Evolutionary conservation across 2,888 invertebrate genomes (phyloP), one percentile per base, ranked within the genome.

Genomic region (Acanthoscelides obtectus): DNA sequence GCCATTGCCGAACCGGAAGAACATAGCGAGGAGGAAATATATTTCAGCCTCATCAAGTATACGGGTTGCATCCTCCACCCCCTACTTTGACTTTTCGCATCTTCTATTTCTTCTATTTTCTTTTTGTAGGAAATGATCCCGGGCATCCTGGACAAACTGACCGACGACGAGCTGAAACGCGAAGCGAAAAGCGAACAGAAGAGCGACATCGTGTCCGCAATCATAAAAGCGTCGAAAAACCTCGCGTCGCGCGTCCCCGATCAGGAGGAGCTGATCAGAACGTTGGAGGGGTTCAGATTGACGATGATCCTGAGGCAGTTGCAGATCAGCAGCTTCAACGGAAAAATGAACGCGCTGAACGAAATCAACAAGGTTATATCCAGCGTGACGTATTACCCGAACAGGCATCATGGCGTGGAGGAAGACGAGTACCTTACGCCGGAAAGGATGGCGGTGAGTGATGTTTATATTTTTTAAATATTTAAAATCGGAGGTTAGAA

Each of bases 341-440:
- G 98, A 64, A 98, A 98, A 89, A 99, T 99, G 98, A 98, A 98
- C 82, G 98, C 98, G 22, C 88, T 99, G 76, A 98, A 98, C 86
- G 98, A 99, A 89, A 96, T 99, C 72, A 98, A 98, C 87, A 98
- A 98, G 88, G 94, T 98, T 69, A 94, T 96, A 77, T 93, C 94
- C 73, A 93, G 94, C 80, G 96, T 97, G 73, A 92, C 94, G 72
- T 96, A 95, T 84, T 96, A 95, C 86, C 93, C 95, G 5, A 95
- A 91, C 84, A 87, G 91, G 70, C 91, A 91, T 82, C 89, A 90
- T 73, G 87, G 90, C 73, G 88, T 91, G 67, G 94, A 94, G 79
- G 91, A 91, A 75, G 94, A 97, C 79, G 96, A 96, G 82, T 97
- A 96, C 94, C 88, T 98, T 20, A 98, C 97, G 25, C 94, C 97